A percentile compares a stretch with the other conserved stretches of the same genome.
Conservation (phyloP, 64 coral and sea anemone genomes). For the Exaiptasia diaphana region DNA sequence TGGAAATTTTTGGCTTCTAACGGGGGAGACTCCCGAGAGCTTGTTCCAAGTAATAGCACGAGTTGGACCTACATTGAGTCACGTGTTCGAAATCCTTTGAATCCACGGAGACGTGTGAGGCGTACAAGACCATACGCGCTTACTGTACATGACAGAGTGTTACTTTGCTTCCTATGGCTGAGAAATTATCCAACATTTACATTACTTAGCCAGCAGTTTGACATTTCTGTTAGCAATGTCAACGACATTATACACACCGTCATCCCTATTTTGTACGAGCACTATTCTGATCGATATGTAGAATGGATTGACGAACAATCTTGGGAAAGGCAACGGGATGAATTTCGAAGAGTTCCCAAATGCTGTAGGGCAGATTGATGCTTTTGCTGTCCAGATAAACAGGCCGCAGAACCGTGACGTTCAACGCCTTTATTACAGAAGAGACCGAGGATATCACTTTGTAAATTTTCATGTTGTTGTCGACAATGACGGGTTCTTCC, state of each 20-base stretch:
- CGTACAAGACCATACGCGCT: too few relatives aligned
- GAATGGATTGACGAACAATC: neutral
- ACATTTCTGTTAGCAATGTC: neutral
- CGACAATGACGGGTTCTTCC: constrained; percentile 9
- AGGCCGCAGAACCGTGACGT: neutral
- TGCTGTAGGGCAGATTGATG: too few relatives aligned
- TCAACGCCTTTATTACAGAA: constrained; percentile 1
- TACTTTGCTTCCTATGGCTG: neutral
- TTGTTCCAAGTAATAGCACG: too few relatives aligned
- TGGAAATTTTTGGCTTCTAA: neutral
- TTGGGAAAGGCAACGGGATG: neutral
- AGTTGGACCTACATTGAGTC: too few relatives aligned
- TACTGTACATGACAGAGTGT: too few relatives aligned
- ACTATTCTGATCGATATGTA: neutral
- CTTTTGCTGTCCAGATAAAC: constrained; percentile 31
- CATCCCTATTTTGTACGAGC: neutral
- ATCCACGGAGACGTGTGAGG: too few relatives aligned
- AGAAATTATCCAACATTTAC: neutral
- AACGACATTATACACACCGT: neutral
- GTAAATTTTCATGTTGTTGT: neutral
- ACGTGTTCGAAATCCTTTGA: too few relatives aligned
- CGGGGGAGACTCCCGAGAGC: too few relatives aligned
- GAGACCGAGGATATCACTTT: constrained; percentile 30
- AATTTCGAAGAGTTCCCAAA: neutral
- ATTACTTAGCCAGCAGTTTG: neutral